These are phyloP conservation scores for Leptonema lineaticorne DNA, from an alignment of 1,140 invertebrate genomes.

Conservation along the genomic window DNA sequence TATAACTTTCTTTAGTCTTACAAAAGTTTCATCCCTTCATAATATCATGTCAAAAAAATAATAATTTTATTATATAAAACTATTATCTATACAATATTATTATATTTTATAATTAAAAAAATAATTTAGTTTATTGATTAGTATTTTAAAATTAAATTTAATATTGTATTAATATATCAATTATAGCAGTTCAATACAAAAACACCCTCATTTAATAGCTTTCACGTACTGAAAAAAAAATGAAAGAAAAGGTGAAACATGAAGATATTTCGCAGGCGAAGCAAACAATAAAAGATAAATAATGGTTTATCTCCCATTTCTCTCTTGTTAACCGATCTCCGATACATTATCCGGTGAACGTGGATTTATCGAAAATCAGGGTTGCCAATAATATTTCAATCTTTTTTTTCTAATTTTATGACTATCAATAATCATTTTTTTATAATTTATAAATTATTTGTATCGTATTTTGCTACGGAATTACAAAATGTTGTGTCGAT, in stretches of 20 bases:
- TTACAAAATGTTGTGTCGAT: too few relatives aligned
- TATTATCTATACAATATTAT: too few relatives aligned
- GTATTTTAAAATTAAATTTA: too few relatives aligned
- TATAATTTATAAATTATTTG: too few relatives aligned
- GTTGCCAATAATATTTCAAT: background rate
- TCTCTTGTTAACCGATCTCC: conserved; percentile 37
- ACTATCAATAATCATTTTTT: too few relatives aligned
- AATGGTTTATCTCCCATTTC: conserved; percentile 36
- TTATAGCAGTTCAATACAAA: conserved; percentile 13
- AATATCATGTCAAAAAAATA: too few relatives aligned
- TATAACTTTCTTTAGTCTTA: too few relatives aligned
- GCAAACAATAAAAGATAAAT: conserved; percentile 38
- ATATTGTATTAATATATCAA: background rate
- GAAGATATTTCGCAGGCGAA: background rate
- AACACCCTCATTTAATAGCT: background rate
- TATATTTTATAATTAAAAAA: too few relatives aligned
- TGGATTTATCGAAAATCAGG: background rate
- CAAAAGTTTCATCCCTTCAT: too few relatives aligned
- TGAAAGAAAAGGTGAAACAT: background rate
- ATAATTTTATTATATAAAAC: too few relatives aligned
- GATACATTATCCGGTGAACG: conserved; percentile 16
- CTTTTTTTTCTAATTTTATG: background rate
- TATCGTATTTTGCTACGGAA: too few relatives aligned
- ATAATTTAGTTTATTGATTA: too few relatives aligned
- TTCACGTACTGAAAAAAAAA: background rate